Base-by-base conservation (phyloP, 2,888 invertebrate genomes). In the Parnassius smintheus region DNA sequence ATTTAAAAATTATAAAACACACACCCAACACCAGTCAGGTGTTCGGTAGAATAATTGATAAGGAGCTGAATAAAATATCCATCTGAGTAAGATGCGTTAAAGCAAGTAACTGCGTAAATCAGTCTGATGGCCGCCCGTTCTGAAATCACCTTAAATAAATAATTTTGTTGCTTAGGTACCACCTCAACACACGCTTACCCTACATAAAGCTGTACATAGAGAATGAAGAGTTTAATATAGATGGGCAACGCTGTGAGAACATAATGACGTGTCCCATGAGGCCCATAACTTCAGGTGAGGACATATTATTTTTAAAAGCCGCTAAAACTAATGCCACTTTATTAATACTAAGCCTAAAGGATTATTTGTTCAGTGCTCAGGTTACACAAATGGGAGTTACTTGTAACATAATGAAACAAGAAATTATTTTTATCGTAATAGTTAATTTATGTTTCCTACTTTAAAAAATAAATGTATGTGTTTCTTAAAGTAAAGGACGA, bases 201-300 rank as follows among this genome's bases (percentile, higher is more conserved):
- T 97, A 96, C 91, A 97, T 97, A 81, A 97, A 97, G 88, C 92
- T 97, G 72, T 97, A 97, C 90, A 96, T 97, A 75, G 97, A 97
- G 83, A 97, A 97, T 83, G 97, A 97, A 82, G 97, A 97, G 84
- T 98, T 98, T 89, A 97, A 98, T 82, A 97, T 98, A 73, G 98
- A 98, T 75, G 98, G 98, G 1, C 97, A 98, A 78, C 93, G 98
- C 61, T 98, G 98, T 81, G 98, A 98, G 86, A 98, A 98, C 83
- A 96, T 98, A 73, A 97, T 98, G 96, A 97, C 97, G 0, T 98
- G 98, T 77, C 98, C 98, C 35, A 97, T 98, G 95, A 93, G 97
- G 70, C 97, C 97, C 10, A 97, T 97, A 68, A 96, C 96, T 11
- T 96, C 97, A 61, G 97, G 94, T 93, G 78, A 86, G 84, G 35